Evolutionary conservation across 2,888 invertebrate genomes (phyloP).

Genomic region (Serrognathus titanus): DNA sequence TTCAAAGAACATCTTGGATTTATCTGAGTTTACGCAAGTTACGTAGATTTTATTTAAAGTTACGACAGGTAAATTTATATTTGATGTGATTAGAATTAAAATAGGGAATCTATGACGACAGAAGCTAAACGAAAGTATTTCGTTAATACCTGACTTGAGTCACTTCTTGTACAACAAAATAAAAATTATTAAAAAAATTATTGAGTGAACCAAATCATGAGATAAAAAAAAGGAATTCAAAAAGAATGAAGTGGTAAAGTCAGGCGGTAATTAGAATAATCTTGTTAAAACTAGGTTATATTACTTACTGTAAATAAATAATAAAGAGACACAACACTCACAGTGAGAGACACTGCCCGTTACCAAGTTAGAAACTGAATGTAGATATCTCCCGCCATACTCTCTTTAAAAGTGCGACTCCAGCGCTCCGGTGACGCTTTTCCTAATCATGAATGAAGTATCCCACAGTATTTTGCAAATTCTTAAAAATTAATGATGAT

Average conservation of each 20-base stretch:
- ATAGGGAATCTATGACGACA: no score
- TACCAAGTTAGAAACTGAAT: constrained; percentile 48
- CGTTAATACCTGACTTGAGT: no score
- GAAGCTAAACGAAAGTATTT: no score
- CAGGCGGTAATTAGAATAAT: no score
- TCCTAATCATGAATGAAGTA: constrained; percentile 10
- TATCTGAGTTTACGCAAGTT: no score
- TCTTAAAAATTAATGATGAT: neutral
- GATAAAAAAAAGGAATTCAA: neutral
- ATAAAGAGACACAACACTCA: constrained; percentile 42
- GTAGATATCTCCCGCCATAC: constrained; percentile 46
- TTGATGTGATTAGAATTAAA: no score
- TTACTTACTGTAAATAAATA: constrained; percentile 28
- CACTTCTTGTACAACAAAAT: no score
- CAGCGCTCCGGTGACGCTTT: constrained; percentile 26
- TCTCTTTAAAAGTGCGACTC: constrained; percentile 41
- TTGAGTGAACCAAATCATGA: neutral
- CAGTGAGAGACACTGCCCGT: constrained; percentile 44
- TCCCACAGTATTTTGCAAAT: constrained; percentile 2
- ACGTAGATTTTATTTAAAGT: no score
- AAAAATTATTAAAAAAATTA: neutral
- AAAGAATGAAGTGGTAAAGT: no score
- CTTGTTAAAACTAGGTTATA: constrained; percentile 3
- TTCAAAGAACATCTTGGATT: no score
- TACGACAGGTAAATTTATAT: no score